Base-by-base conservation (phyloP, 1,140 invertebrate species). In the Temnothorax nylanderi region DNA sequence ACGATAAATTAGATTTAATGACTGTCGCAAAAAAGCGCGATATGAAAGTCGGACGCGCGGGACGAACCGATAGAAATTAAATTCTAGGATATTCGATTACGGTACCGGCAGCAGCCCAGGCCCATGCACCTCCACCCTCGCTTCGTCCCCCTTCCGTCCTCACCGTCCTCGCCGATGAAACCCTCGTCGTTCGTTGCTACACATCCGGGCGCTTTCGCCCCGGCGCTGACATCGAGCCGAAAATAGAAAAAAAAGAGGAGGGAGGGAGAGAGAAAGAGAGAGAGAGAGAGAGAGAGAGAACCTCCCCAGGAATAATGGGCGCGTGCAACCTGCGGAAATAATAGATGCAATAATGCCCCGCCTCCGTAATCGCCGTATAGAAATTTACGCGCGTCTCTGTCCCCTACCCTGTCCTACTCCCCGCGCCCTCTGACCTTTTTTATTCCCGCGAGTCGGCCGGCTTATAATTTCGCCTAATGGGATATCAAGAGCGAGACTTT, bases 61-160 rank as follows among this genome's bases (percentile, higher is more conserved):
- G 92, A 91, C 93, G 92, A 94, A 93, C 94, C 94, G 94, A 95
- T 95, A 94, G 94, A 94, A 95, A 95, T 95, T 94, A 94, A 95
- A 95, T 95, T 95, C 93, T 94, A 94, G 94, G 92, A 95, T 94
- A 95, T 95, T 95, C 94, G 94, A 95, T 95, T 95, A 95, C 93
- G 92, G 92, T 87, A 88, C 80, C 80, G 69, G 80, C 80, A 84
- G 80, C 80, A 84, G 80, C 69, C 80, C 80, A 84, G 80, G 80
- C 69, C 56, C 44, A n/a, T n/a, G n/a, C n/a, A 69, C 85, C 87
- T 51, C 64, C 67, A 47, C 65, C 72, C 60, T n/a, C 77, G 72
- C 84, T 60, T 21, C 21, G 56, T 65, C 37, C 82, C 74, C 21
- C 67, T 65, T 51, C 41, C 58, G 47, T 21, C 80, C 71, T 82